Evolutionary conservation across 2,797 vertebrate genomes (phyloP), one percentile per base, ranked within the genome.

Genomic region (Cygnus olor): DNA sequence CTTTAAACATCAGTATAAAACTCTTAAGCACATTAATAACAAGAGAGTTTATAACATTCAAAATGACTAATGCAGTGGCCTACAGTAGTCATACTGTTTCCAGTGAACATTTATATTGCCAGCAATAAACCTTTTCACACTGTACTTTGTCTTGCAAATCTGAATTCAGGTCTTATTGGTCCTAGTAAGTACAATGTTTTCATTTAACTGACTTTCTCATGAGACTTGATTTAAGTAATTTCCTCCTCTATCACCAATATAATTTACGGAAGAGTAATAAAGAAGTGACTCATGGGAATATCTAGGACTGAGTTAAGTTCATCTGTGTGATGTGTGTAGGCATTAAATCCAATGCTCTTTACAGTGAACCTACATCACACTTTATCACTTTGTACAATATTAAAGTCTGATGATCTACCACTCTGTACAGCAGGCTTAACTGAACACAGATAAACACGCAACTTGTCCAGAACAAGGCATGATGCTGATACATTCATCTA

Each of bases 221-320:
- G 85, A 93, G 94, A 95, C 54, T 71, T 71, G 70, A 97, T 89
- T 92, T 73, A 95, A 94, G 70, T 64, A 94, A 91, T 93, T 81
- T 76, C 40, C 84, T 84, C 61, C 61, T 70, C n/a, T 56, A 83
- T 56, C 80, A 90, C 34, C 24, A 42, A 49, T 76, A 95, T 49
- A 95, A 91, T 95, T 96, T 95, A 94, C 74, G 58, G 49, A 85
- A 69, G 58, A 92, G 66, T 73, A 94, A 96, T 65, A 89, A 95
- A 83, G 40, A 92, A 93, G 16, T 73, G 73, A 80, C 86, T 83
- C 72, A 63, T 21, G 54, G 65, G 53, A 94, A 63, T 90, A 90
- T 32, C 38, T 60, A 91, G 38, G 53, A 88, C 90, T 88, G 51
- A 80, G 27, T 73, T 91, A 78, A 89, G 11, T 96, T 94, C 82